A percentile compares a stretch with the other conserved stretches of the same genome.
These are phyloP conservation scores for Enteromius thamalakanensis DNA, from an alignment of 2,797 vertebrate species.

Conservation along the genomic window DNA sequence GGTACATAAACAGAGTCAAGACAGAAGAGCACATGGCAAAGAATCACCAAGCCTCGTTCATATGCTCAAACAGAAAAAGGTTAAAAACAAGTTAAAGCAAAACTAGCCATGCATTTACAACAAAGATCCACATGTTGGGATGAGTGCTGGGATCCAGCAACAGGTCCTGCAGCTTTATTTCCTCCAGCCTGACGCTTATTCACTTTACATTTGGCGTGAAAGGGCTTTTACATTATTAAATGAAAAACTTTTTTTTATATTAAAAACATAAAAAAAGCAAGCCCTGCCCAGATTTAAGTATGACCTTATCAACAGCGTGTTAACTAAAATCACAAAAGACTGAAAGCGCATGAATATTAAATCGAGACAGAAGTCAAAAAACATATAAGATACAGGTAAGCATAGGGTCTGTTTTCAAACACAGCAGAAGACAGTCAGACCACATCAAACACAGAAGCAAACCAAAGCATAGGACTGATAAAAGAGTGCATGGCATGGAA, in stretches of 20 bases:
- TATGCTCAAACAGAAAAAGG: background rate
- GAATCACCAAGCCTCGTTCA: background rate
- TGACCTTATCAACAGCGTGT: background rate
- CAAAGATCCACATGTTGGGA: background rate
- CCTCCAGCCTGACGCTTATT: too few species aligned
- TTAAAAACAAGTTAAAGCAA: background rate
- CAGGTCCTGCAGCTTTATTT: background rate
- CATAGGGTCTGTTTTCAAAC: background rate
- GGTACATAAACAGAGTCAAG: too few species aligned
- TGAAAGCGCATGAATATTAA: background rate
- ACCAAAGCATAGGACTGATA: constrained; percentile 2
- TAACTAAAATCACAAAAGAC: background rate
- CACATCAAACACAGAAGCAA: background rate
- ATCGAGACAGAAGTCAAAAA: background rate
- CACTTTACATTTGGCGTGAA: too few species aligned
- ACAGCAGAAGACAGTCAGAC: background rate
- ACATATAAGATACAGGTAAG: background rate
- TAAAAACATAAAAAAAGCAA: too few species aligned
- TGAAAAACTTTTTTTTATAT: too few species aligned
- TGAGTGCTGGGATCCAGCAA: background rate
- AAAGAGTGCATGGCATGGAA: background rate
- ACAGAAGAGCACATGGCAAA: background rate
- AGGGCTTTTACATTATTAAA: too few species aligned
- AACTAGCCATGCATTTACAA: background rate
- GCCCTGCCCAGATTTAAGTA: background rate